Evolutionary conservation across 2,113 vertebrate species (phyloP), one percentile per base, ranked within the genome.

Genomic region (Atlantisia rogersi): DNA sequence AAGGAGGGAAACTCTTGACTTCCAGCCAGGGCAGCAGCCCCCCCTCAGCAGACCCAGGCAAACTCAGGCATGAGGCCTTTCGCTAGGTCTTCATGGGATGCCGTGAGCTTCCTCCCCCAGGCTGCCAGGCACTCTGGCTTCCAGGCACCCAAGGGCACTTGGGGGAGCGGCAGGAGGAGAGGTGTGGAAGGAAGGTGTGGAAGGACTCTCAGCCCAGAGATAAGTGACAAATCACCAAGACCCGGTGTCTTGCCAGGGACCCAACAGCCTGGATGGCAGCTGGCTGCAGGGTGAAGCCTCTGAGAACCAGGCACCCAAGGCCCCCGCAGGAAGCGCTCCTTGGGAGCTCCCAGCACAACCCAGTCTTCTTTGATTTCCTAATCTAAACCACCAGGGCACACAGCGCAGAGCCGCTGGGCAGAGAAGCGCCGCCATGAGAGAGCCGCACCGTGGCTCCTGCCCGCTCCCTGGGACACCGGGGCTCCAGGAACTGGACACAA

Each of bases 401-500:
- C 58, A 28, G 26, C 46, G 15, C 59, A 71, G 74, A 77, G 29
- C 14, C 40, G 60, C 1, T 1, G 29, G 22, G 15, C 9, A 67
- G 46, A 85, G 67, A 70, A 50, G 22, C 0, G 2, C 39, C 0
- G 14, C 35, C 17, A 9, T 2, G 32, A 83, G 68, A 88, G 86
- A 35, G 35, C 22, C 24, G 42, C 22, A 14, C 60, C 6, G 6
- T 0, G 68, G 70, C 70, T 87, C 86, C 94, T 14, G 95, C 73
- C 65, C 26, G 89, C 56, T 86, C 55, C 86, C 50, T 52, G 87
- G 67, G 67, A 81, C 65, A 40, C 37, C 37, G 0, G 1, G 11
- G 42, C 76, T 76, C 68, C 92, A 83, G 93, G 91, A 95, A 94
- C 91, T 32, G 9, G 53, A 92, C 65, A 90, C 82, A 97, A 96